Evolutionary conservation across 2,888 invertebrate species (phyloP).

Genomic region (Sympetrum striolatum): DNA sequence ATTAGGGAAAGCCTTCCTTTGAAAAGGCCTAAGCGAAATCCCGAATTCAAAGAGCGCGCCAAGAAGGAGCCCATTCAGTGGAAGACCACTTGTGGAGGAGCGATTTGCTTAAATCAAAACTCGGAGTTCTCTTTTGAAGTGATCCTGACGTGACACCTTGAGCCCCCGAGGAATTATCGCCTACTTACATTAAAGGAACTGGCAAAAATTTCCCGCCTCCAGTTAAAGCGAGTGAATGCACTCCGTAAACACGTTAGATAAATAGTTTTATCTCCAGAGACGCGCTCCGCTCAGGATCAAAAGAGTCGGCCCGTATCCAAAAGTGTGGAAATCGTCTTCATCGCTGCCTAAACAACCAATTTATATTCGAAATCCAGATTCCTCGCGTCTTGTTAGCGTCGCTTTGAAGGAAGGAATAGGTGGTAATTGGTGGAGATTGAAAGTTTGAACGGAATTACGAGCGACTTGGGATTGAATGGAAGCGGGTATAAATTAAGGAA

Average conservation of each 20-base stretch:
- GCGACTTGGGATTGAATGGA: background rate
- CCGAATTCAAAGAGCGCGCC: background rate
- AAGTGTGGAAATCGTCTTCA: background rate
- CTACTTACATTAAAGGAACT: background rate
- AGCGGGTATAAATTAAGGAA: too few species aligned
- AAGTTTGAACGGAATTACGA: background rate
- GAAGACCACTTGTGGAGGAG: background rate
- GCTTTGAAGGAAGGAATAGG: background rate
- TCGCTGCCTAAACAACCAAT: background rate
- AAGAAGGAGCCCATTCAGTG: background rate
- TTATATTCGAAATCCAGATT: background rate
- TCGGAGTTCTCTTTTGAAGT: background rate
- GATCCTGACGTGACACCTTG: background rate
- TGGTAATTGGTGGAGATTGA: background rate
- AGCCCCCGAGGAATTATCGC: background rate
- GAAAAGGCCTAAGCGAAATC: too few species aligned
- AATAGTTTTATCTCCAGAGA: background rate
- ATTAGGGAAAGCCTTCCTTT: too few species aligned
- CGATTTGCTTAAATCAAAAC: background rate
- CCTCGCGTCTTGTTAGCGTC: background rate
- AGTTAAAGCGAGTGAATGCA: background rate
- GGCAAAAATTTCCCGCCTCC: background rate
- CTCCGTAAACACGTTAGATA: background rate
- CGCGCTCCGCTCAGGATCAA: background rate
- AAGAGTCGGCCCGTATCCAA: background rate